Base-by-base conservation (phyloP, 2,888 invertebrate genomes). In the Calliphora vomitoria region DNA sequence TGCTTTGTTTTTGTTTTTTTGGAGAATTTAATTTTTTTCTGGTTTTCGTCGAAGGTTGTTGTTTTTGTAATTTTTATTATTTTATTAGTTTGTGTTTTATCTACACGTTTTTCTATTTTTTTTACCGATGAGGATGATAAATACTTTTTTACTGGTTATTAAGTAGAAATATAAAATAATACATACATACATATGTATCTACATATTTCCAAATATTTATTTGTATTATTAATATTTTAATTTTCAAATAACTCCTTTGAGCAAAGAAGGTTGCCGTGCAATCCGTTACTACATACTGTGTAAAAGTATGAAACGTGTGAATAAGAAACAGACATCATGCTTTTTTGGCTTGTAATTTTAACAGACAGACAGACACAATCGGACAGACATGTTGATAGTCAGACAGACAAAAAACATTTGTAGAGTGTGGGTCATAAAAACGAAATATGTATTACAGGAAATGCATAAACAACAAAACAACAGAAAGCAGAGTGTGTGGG, bases 391-490 rank as follows among this genome's bases (percentile, higher is more conserved):
- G 15, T 31, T 15, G 60, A 68, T 47, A 47, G 68, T 44, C 44
- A 66, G 66, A 20, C 68, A 66, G 41, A 55, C 8, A n/a, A 69
- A 20, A 50, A 18, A 69, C 15, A 35, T 53, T 53, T 53, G n/a
- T 35, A 31, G 41, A 68, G 79, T 60, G 80, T 71, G 60, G 69
- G 62, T 53, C 55, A 58, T 41, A 71, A 72, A 72, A 64, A 64
- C 50, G 50, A 50, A 81, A 72, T 35, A 31, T 31, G 31, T 50
- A 72, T 47, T 62, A 72, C 80, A 72, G 80, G 80, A 81, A 81
- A 72, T 64, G 80, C 71, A 81, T 72, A 81, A 72, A 72, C 38
- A 50, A 80, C 35, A 69, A 58, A 58, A 25, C 10, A 60, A 15
- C 60, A 60, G 31, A 60, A 60, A 60, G 11, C 38, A 41, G 66